These are phyloP conservation scores for Sanderia malayensis DNA, from an alignment of 30 jellyfish, hydroid and myxozoan species.

Conservation along the genomic window DNA sequence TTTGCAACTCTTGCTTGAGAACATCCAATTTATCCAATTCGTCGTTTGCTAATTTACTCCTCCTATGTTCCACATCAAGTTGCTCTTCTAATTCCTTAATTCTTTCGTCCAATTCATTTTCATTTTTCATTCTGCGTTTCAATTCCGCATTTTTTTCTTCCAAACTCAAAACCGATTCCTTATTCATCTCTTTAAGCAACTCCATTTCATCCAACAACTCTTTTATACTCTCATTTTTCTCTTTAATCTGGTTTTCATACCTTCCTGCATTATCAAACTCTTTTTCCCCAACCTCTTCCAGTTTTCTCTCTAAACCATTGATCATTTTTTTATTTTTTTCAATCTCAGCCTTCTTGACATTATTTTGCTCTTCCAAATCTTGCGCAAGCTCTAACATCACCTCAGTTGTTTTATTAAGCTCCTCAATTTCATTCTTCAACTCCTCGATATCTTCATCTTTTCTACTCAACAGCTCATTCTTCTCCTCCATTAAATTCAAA, in stretches of 20 bases:
- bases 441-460: not conserved
- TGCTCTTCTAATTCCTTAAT: not conserved
- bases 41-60: conserved; percentile 1
- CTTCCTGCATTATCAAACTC: not conserved
- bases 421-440: not conserved
- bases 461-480: not conserved
- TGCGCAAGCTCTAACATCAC: not conserved
- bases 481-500: not conserved
- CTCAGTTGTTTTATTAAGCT: not conserved
- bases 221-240: not conserved
- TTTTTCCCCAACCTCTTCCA: not conserved
- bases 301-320: not conserved
- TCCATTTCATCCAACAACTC: not conserved
- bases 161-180: not conserved
- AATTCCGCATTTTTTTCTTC: not conserved
- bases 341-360: not conserved
- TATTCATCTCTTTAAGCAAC: not conserved
- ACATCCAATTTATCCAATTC: conserved; percentile 16
- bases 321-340: not conserved
- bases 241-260: not conserved
- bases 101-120: too few species aligned
- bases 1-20: conserved; percentile 25
- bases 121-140: too few species aligned
- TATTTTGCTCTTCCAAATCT: not conserved
- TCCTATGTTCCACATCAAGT: conserved; percentile 8